phyloP scores from a whole-genome alignment of 2,888 invertebrate genomes.

The Endotricha flammealis region DNA sequence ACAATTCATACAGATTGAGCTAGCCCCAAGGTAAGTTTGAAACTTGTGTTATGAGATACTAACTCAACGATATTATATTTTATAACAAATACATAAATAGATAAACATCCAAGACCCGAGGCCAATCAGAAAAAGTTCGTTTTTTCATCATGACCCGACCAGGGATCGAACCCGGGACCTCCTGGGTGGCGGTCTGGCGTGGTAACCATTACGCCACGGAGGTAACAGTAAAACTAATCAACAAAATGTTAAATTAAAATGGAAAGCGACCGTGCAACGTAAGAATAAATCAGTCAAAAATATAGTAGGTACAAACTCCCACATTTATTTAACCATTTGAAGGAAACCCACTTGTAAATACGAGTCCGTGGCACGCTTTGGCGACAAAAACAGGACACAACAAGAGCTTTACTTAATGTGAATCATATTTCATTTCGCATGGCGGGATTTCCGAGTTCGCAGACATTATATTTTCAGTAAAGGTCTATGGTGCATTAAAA shows the following conservation, averaged over 20 bases:
- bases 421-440: conserved; percentile 63
- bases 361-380: conserved; percentile 45
- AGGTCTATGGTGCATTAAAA: conserved; percentile 43
- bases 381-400: conserved; percentile 61
- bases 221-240: neutral
- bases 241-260: neutral
- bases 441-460: conserved; percentile 51
- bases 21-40: no score
- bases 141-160: no score
- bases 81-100: no score
- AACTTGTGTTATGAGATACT: no score
- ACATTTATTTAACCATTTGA: conserved; percentile 42
- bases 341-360: conserved; percentile 47
- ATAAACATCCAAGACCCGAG: no score
- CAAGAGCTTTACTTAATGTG: conserved; percentile 64
- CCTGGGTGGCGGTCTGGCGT: no score
- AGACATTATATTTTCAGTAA: conserved; percentile 43
- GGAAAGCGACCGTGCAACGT: conserved; percentile 20
- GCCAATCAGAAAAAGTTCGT: no score
- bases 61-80: no score
- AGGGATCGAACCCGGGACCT: no score
- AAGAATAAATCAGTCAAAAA: conserved; percentile 40
- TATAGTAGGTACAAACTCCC: conserved; percentile 31
- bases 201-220: no score
- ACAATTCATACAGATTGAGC: no score